phyloP scores from a whole-genome alignment of 2,113 vertebrate genomes.

The Laterallus jamaicensis region DNA sequence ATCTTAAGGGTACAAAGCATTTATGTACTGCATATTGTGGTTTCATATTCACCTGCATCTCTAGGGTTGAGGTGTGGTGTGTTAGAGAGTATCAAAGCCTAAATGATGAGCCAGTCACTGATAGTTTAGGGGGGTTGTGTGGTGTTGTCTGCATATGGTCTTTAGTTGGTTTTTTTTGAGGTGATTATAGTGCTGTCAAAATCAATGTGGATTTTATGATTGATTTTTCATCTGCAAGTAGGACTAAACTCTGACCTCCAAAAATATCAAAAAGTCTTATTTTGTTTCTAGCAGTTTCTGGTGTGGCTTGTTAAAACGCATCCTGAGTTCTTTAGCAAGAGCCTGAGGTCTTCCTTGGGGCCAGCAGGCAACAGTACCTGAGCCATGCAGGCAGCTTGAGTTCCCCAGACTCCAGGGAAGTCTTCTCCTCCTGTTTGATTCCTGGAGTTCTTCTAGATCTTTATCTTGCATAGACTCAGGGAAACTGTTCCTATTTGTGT shows the following conservation, averaged over 20 bases:
- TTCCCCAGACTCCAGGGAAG: fast-evolving
- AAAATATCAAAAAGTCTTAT: background rate
- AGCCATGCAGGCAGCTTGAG: background rate
- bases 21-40: background rate
- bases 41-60: background rate
- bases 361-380: background rate
- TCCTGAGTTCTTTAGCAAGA: background rate
- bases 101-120: background rate
- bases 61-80: background rate
- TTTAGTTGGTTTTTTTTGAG: background rate
- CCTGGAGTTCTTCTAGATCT: background rate
- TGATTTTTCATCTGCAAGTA: background rate
- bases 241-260: background rate
- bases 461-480: background rate
- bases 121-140: background rate
- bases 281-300: background rate
- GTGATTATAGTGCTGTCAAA: background rate
- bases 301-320: background rate
- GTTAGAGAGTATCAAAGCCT: background rate
- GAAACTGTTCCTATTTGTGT: background rate
- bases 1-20: background rate
- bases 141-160: background rate
- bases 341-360: background rate
- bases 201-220: background rate
- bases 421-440: background rate